A percentile compares a stretch with the other conserved stretches of the same genome.
Evolutionary conservation across 2,797 vertebrate genomes (phyloP).

Genomic region (Lagodon rhomboides): DNA sequence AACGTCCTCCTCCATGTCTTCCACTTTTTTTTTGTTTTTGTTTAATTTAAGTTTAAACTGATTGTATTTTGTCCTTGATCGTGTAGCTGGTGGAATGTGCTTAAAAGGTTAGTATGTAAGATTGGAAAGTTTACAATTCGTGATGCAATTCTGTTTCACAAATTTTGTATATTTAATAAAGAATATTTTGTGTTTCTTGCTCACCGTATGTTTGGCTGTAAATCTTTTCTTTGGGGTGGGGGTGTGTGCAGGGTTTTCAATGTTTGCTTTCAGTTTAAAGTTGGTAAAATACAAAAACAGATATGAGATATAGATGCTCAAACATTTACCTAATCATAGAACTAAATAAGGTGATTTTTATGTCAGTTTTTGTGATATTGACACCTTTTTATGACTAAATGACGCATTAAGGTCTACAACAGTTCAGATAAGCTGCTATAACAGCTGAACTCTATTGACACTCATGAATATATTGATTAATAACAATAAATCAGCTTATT

Average conservation of each 20-base stretch:
- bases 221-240: constrained; percentile 43
- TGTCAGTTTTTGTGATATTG: neutral
- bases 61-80: constrained; percentile 73
- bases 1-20: constrained; percentile 74
- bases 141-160: constrained; percentile 86
- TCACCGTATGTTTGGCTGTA: constrained; percentile 72
- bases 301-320: neutral
- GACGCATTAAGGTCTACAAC: too few species aligned
- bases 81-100: constrained; percentile 77
- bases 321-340: neutral
- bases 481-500: neutral
- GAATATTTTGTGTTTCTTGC: constrained; percentile 85
- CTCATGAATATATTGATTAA: neutral
- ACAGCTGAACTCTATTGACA: too few species aligned
- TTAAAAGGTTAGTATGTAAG: constrained; percentile 71
- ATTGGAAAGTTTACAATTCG: constrained; percentile 87
- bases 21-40: constrained; percentile 64
- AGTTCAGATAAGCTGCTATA: too few species aligned
- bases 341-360: neutral
- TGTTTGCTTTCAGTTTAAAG: neutral
- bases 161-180: constrained; percentile 89
- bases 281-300: neutral
- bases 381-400: too few species aligned
- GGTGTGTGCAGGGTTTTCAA: neutral
- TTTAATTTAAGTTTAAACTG: constrained; percentile 64